A percentile compares a stretch with the other conserved stretches of the same genome.
These are phyloP conservation scores for Lytechinus variegatus DNA, from an alignment of 35 echinoderm and acorn worm genomes.

Conservation along the genomic window DNA sequence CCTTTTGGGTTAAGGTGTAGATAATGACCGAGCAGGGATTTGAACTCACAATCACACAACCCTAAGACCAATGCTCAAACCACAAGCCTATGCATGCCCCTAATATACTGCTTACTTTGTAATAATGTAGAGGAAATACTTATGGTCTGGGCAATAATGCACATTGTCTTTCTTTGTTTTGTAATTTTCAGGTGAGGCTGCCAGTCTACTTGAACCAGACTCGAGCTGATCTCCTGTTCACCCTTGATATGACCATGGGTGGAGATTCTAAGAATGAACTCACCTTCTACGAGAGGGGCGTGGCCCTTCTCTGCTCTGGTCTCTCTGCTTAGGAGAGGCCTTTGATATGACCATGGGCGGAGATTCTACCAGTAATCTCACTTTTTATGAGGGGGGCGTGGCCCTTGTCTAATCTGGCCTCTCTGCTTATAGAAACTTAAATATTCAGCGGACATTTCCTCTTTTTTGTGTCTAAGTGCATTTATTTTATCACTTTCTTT, in stretches of 20 bases:
- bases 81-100: too few relatives aligned
- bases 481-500: neutral
- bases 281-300: constrained; percentile 96
- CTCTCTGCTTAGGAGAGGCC: constrained; percentile 67
- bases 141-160: too few relatives aligned
- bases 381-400: constrained; percentile 96
- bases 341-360: constrained; percentile 76
- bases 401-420: constrained; percentile 87
- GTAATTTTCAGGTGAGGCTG: constrained; percentile 66
- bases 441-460: neutral
- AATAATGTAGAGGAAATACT: too few relatives aligned
- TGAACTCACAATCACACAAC: too few relatives aligned
- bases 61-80: too few relatives aligned
- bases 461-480: neutral
- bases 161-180: neutral
- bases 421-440: constrained; percentile 56
- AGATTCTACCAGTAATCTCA: constrained; percentile 59
- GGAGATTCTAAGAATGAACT: constrained; percentile 56
- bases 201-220: constrained; percentile 99
- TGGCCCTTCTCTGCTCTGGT: constrained; percentile 86
- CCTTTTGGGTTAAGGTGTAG: too few relatives aligned
- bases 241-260: constrained; percentile 77
- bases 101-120: too few relatives aligned
- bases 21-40: too few relatives aligned
- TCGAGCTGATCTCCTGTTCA: constrained; percentile 93